Percentiles rank a stretch among this genome's conserved stretches.
Evolutionary conservation across 2,888 invertebrate species (phyloP).

Genomic region (Luffia ferchaultella): DNA sequence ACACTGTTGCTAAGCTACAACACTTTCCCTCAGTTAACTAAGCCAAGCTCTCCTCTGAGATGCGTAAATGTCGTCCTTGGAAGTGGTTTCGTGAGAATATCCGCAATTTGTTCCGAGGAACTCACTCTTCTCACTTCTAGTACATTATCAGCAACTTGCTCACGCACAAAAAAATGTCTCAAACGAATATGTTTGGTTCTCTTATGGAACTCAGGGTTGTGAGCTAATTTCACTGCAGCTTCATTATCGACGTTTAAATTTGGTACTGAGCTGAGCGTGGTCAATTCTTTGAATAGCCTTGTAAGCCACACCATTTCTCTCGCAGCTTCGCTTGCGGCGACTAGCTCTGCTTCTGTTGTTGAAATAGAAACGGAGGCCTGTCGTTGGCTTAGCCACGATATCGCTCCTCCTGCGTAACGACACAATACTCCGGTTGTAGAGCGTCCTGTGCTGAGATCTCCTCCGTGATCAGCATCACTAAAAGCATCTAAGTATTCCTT

Average conservation of each 20-base stretch:
- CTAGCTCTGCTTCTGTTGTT: conserved; percentile 24
- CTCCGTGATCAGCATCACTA: conserved; percentile 12
- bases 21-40: no score
- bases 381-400: conserved; percentile 23
- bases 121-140: background rate
- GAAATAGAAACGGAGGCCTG: conserved; percentile 23
- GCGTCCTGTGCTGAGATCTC: conserved; percentile 5
- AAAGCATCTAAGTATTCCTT: conserved; percentile 1
- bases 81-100: conserved; percentile 11
- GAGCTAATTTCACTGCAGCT: conserved; percentile 17
- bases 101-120: conserved; percentile 7
- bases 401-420: conserved; percentile 15
- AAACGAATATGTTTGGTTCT: conserved; percentile 18
- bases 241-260: conserved; percentile 17
- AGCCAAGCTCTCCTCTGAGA: no score
- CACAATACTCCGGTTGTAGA: conserved; percentile 14
- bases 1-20: no score
- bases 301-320: conserved; percentile 23
- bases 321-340: conserved; percentile 21
- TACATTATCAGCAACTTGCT: background rate
- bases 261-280: conserved; percentile 1
- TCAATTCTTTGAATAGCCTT: conserved; percentile 13
- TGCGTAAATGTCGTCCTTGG: background rate
- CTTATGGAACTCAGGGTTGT: conserved; percentile 19
- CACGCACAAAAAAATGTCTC: conserved; percentile 8